A percentile compares a stretch with the other conserved stretches of the same genome.
Evolutionary conservation across 2,888 invertebrate genomes (phyloP).

Genomic region (Macaria notata): DNA sequence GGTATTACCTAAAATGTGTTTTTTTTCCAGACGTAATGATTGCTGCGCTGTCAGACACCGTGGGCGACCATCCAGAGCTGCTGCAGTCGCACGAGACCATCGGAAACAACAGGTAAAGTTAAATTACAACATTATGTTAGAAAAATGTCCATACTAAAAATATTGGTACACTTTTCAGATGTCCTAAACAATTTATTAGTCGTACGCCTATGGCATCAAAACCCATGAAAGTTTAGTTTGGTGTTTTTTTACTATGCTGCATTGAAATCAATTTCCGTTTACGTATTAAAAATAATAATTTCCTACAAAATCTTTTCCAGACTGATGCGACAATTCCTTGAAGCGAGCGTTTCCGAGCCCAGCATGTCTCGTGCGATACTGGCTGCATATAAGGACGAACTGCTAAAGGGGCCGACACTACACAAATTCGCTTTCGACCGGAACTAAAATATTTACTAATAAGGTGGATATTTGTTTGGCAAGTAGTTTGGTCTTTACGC

Average conservation of each 20-base stretch:
- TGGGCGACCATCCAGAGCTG: constrained; percentile 87
- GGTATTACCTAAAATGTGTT: background rate
- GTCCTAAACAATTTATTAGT: no score
- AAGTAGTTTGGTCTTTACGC: no score
- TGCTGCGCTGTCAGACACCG: constrained; percentile 87
- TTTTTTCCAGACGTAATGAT: constrained; percentile 85
- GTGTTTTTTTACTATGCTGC: no score
- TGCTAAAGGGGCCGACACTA: constrained; percentile 64
- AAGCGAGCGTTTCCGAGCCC: constrained; percentile 72
- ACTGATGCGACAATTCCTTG: constrained; percentile 78
- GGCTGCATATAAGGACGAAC: constrained; percentile 76
- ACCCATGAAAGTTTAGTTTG: no score
- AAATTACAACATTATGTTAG: no score
- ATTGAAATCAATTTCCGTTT: no score
- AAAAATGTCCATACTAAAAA: no score
- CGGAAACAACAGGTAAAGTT: constrained; percentile 65
- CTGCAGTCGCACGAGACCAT: constrained; percentile 80
- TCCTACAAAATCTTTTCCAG: constrained; percentile 40
- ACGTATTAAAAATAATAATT: no score
- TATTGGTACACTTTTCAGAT: no score
- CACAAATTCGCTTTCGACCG: constrained; percentile 63
- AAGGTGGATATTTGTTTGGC: no score
- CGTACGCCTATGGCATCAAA: no score
- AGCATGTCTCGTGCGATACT: constrained; percentile 72
- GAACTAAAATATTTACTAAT: constrained; percentile 46